Conservation (phyloP, 2,888 invertebrate species). For the Andrena bicolor region DNA sequence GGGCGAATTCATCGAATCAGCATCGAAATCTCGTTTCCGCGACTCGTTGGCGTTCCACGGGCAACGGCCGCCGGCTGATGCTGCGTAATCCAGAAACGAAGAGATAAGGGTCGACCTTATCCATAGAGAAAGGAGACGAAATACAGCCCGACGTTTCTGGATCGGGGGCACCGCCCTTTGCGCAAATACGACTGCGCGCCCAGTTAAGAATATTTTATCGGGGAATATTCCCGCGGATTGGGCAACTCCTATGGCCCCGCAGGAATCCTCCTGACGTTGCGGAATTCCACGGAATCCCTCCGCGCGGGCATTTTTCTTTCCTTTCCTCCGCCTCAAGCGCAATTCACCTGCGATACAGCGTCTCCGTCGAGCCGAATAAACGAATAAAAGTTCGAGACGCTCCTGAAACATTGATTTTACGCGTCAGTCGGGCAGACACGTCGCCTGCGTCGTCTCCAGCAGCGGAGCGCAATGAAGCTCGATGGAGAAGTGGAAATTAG, state of each 20-base stretch:
- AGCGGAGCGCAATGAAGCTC: not conserved
- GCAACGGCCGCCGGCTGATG: conserved; percentile 19
- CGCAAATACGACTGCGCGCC: conserved; percentile 64
- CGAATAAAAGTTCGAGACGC: conserved; percentile 55
- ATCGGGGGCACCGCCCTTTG: conserved; percentile 58
- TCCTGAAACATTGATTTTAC: conserved; percentile 51
- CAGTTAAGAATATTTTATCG: conserved; percentile 76
- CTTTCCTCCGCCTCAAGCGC: conserved; percentile 19
- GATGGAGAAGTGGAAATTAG: not conserved
- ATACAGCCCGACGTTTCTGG: conserved; percentile 39
- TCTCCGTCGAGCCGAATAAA: conserved; percentile 49
- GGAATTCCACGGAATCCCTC: conserved; percentile 69
- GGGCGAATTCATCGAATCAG: not conserved
- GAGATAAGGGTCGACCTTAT: conserved; percentile 38
- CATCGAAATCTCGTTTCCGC: conserved; percentile 2
- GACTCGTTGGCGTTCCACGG: not conserved
- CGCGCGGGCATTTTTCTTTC: conserved; percentile 59
- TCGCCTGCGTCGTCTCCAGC: not conserved
- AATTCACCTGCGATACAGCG: conserved; percentile 34
- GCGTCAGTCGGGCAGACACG: conserved; percentile 23
- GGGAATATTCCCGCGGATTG: conserved; percentile 70
- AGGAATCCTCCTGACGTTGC: conserved; percentile 74
- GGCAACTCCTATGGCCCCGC: conserved; percentile 57
- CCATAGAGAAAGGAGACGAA: conserved; percentile 47
- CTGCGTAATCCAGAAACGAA: conserved; percentile 14